Percentiles rank a stretch among this genome's conserved stretches.
These are phyloP conservation scores for Perdita meconis DNA, from an alignment of 2,888 invertebrate species.

Conservation along the genomic window DNA sequence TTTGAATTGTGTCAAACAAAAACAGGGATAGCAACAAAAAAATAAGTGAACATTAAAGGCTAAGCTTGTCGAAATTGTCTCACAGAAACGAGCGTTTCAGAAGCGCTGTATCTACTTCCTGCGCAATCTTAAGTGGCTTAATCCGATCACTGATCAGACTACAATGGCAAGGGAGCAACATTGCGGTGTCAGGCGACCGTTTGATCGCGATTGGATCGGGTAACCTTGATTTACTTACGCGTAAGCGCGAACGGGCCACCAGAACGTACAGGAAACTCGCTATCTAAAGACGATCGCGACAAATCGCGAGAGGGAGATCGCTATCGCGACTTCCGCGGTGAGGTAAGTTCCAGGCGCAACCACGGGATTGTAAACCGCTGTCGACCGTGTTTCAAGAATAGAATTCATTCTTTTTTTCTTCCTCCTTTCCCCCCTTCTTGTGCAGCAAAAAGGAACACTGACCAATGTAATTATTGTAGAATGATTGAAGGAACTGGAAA, in stretches of 20 bases:
- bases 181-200: not conserved
- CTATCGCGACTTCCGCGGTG: conserved; percentile 67
- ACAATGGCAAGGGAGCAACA: not conserved
- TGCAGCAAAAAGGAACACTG: not conserved
- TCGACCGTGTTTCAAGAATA: conserved; percentile 4
- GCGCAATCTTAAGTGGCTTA: not conserved
- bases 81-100: no score
- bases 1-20: no score
- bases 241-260: conserved; percentile 24
- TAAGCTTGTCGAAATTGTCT: no score
- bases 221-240: conserved; percentile 59
- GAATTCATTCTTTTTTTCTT: conserved; percentile 16
- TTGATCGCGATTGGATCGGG: conserved; percentile 45
- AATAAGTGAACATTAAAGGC: no score
- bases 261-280: conserved; percentile 48
- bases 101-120: not conserved
- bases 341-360: conserved; percentile 48
- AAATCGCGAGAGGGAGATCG: conserved; percentile 58
- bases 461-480: conserved; percentile 9
- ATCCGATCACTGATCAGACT: conserved; percentile 4
- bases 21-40: no score
- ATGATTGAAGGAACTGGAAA: conserved; percentile 20
- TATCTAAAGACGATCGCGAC: conserved; percentile 59
- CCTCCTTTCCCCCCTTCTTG: no score
- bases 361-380: conserved; percentile 36